Evolutionary conservation across 2,797 vertebrate genomes (phyloP), one percentile per base, ranked within the genome.

Genomic region (Clarias fuscus): DNA sequence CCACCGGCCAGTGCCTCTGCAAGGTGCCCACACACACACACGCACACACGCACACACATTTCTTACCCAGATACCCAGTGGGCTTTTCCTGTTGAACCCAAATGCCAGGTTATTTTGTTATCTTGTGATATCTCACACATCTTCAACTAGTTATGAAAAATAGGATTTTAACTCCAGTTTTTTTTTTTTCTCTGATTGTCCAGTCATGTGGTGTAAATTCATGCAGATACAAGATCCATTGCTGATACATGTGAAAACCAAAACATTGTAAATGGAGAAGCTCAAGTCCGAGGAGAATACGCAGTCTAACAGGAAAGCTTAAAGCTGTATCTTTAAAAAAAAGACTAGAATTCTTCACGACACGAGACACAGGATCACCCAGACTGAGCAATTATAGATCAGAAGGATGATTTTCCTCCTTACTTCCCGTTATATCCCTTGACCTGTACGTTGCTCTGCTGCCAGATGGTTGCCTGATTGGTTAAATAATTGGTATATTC

Each of bases 1-100:
- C 97, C 85, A 97, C 92, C 0, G 98, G 98, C 83, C 96, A 96
- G 86, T 99, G 98, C 92, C 96, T 96, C 90, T 99, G 98, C 96
- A 99, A 99, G 98, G 98, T 99, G 93, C 43, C n/a, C 40, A 64
- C 76, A 85, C 84, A 79, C 65, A 80, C 11, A 43, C 64, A 73
- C 43, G 58, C 48, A 81, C 61, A 80, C 24, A 24, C 40, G n/a
- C 48, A 82, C 15, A 53, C 13, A 27, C 24, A 48, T 11, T 48
- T 2, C 13, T 5, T 30, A 14, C 5, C 65, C n/a, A 67, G 14
- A 67, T n/a, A 14, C 5, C 33, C 33, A 33, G 33, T 33, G 33
- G 33, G 2, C 43, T 48, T 10, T 48, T 48, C 43, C 10, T 48
- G 7, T 67, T 67, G 30, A 15, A 27, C 64, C 30, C 27, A 67